These are phyloP conservation scores for Scaptodrosophila latifasciaeformis DNA, from an alignment of 2,888 invertebrate genomes.

Conservation along the genomic window DNA sequence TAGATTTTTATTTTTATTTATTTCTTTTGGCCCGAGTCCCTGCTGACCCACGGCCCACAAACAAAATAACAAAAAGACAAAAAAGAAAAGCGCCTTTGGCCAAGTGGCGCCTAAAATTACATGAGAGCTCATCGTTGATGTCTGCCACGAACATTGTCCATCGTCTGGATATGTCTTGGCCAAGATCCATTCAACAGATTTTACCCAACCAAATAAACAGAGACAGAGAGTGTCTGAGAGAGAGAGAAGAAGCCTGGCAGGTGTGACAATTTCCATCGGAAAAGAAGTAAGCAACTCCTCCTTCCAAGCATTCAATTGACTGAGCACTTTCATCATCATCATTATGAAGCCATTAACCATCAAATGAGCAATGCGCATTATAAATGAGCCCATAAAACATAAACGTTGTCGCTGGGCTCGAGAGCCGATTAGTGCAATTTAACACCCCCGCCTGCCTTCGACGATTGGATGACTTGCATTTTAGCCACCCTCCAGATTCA, in stretches of 20 bases:
- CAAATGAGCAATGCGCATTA: slow-evolving; percentile 67
- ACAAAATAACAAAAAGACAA: too few species aligned
- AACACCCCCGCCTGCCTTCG: slow-evolving; percentile 40
- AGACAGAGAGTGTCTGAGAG: background rate
- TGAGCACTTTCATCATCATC: too few species aligned
- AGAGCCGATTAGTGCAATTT: slow-evolving; percentile 72
- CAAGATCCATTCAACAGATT: background rate
- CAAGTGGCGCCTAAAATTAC: slow-evolving; percentile 54
- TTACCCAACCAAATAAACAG: background rate
- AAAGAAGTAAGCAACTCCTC: slow-evolving; percentile 14
- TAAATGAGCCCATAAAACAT: slow-evolving; percentile 69
- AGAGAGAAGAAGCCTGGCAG: slow-evolving; percentile 40
- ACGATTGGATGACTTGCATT: slow-evolving; percentile 5
- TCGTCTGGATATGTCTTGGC: slow-evolving; percentile 17
- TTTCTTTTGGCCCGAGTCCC: slow-evolving; percentile 5
- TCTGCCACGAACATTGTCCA: slow-evolving; percentile 6
- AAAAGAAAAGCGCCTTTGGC: too few species aligned
- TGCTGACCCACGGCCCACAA: too few species aligned
- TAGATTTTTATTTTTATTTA: slow-evolving; percentile 4
- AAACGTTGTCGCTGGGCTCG: slow-evolving; percentile 61
- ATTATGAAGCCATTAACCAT: slow-evolving; percentile 68
- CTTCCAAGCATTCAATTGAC: slow-evolving; percentile 48
- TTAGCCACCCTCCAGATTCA: background rate
- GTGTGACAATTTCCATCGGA: slow-evolving; percentile 64
- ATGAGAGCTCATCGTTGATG: slow-evolving; percentile 34